A percentile compares a stretch with the other conserved stretches of the same genome.
Evolutionary conservation across 2,797 vertebrate species (phyloP).

Genomic region (Lutjanus campechanus): DNA sequence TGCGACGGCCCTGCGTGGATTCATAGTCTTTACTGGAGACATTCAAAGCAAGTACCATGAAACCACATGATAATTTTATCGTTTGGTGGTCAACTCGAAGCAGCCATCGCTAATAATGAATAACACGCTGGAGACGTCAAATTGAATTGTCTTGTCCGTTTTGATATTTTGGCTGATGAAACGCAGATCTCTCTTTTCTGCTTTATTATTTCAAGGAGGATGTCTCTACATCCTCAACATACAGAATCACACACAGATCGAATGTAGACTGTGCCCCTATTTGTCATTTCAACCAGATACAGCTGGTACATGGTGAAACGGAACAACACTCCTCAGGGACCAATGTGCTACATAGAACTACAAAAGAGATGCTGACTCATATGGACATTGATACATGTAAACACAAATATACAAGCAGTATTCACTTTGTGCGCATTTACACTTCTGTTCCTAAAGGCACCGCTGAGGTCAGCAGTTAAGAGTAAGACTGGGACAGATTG

Average conservation of each 20-base stretch:
- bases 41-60: conserved; percentile 38
- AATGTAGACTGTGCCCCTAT: conserved; percentile 4
- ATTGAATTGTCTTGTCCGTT: conserved; percentile 29
- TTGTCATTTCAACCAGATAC: too few species aligned
- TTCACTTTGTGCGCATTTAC: conserved; percentile 30
- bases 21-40: conserved; percentile 24
- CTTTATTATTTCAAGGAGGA: conserved; percentile 29
- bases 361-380: neutral
- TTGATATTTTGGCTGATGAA: conserved; percentile 39
- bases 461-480: conserved; percentile 57
- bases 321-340: too few species aligned
- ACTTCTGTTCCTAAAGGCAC: conserved; percentile 14
- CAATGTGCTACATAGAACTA: too few species aligned
- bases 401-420: conserved; percentile 28
- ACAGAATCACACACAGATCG: conserved; percentile 47
- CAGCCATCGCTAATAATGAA: conserved; percentile 45
- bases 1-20: neutral
- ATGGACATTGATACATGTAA: conserved; percentile 30
- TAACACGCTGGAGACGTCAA: conserved; percentile 33
- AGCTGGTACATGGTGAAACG: too few species aligned
- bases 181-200: conserved; percentile 36
- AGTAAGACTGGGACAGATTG: conserved; percentile 29
- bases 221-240: conserved; percentile 15
- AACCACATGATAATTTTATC: conserved; percentile 52
- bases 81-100: conserved; percentile 40